phyloP scores from a whole-genome alignment of 2,113 vertebrate genomes.

The Chiloscyllium plagiosum region DNA sequence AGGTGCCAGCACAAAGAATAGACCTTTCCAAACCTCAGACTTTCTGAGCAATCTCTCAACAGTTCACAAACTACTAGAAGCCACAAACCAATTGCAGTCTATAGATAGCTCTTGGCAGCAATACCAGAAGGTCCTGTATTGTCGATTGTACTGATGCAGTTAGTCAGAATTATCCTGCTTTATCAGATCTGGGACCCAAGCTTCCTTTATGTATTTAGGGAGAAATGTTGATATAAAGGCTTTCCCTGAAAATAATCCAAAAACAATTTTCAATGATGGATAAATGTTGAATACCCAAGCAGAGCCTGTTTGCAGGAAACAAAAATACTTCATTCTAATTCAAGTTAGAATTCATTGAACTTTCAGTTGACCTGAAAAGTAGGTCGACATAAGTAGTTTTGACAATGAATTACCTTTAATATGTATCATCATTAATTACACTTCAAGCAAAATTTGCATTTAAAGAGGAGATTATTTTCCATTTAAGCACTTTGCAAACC shows the following conservation, averaged over 20 bases:
- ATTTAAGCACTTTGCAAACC: too few relatives aligned
- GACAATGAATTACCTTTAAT: slow-evolving; percentile 9
- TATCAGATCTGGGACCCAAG: background rate
- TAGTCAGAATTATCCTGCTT: background rate
- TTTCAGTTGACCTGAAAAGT: background rate
- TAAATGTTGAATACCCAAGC: background rate
- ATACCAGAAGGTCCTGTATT: background rate
- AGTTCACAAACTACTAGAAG: background rate
- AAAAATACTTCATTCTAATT: background rate
- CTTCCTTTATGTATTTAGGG: background rate
- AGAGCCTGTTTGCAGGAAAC: background rate
- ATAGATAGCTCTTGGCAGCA: background rate
- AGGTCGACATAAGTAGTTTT: background rate
- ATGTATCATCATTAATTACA: too few relatives aligned
- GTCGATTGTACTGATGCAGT: background rate
- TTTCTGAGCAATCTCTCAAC: background rate
- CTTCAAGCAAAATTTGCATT: too few relatives aligned
- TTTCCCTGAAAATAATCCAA: background rate
- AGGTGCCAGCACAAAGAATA: background rate
- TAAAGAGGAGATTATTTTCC: too few relatives aligned
- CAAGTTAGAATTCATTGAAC: background rate
- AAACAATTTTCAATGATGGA: background rate
- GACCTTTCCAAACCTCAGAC: background rate
- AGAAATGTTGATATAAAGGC: background rate
- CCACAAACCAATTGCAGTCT: background rate